A percentile compares a stretch with the other conserved stretches of the same genome.
Conservation (phyloP, 2,797 vertebrate genomes). For the Echiichthys vipera region DNA sequence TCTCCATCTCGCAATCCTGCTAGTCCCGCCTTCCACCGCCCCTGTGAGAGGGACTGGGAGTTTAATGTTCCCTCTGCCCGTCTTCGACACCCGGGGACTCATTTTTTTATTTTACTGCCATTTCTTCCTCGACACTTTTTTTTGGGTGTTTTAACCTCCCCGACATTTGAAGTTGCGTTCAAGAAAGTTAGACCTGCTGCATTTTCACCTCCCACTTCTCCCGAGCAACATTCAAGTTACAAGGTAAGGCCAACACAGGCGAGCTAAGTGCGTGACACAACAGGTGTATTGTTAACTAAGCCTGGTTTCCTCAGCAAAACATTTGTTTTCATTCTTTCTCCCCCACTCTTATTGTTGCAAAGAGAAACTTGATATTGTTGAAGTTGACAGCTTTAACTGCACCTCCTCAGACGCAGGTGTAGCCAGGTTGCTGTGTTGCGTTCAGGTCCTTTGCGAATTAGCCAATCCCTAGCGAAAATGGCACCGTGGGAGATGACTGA, state of each 20-base stretch:
- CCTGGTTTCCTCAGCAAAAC: neutral
- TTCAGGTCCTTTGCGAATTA: slow-evolving; percentile 28
- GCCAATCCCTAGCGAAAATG: neutral
- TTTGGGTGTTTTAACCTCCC: neutral
- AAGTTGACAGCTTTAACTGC: too few relatives aligned
- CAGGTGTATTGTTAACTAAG: slow-evolving; percentile 50
- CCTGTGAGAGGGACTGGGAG: slow-evolving; percentile 23
- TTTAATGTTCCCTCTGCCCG: slow-evolving; percentile 39
- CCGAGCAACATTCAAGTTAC: slow-evolving; percentile 18
- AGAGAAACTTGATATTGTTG: rapidly evolving
- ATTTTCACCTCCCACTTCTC: neutral
- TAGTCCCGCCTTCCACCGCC: slow-evolving; percentile 61
- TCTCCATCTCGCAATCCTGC: slow-evolving; percentile 6
- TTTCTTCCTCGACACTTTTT: slow-evolving; percentile 16
- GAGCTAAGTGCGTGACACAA: neutral
- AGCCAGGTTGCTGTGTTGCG: slow-evolving; percentile 28
- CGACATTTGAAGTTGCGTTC: neutral
- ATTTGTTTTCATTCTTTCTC: rapidly evolving
- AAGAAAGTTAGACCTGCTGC: slow-evolving; percentile 12
- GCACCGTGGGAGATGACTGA: neutral
- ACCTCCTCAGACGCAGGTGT: slow-evolving; percentile 37
- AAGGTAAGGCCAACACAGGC: slow-evolving; percentile 61
- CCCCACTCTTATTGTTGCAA: rapidly evolving
- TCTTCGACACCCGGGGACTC: slow-evolving; percentile 46
- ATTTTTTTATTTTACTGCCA: slow-evolving; percentile 39